Conservation (phyloP, 2,797 vertebrate species). For the Silurus lanzhouensis region DNA sequence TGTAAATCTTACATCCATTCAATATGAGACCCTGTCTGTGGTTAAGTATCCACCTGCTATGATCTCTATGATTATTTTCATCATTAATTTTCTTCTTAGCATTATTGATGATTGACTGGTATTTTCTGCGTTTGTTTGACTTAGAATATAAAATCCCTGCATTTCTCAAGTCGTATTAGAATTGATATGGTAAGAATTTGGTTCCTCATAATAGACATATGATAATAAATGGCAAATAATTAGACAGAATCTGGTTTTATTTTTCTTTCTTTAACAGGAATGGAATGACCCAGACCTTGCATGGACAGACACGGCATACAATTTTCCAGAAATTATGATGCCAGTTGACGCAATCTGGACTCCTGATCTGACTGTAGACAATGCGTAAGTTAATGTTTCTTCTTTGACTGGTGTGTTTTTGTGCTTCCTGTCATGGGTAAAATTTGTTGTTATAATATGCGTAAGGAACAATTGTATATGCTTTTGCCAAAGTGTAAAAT, state of each 20-base stretch:
- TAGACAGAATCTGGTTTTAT: conserved; percentile 6
- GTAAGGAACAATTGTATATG: too few species aligned
- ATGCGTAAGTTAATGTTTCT: conserved; percentile 63
- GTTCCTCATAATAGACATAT: background rate
- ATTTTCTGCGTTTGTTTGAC: background rate
- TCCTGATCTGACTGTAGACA: conserved; percentile 66
- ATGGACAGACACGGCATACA: conserved; percentile 62
- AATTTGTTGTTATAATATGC: background rate
- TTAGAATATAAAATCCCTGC: conserved; percentile 70
- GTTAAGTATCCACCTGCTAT: conserved; percentile 59
- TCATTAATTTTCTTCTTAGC: background rate
- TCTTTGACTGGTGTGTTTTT: background rate
- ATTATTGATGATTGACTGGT: background rate
- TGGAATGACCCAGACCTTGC: conserved; percentile 64
- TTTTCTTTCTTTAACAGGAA: conserved; percentile 45
- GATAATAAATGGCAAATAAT: background rate
- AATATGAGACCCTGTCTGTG: conserved; percentile 71
- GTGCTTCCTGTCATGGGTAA: background rate
- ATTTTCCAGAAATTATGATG: conserved; percentile 54
- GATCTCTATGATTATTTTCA: background rate
- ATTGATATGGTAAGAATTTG: conserved; percentile 60
- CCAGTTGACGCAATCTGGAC: conserved; percentile 71
- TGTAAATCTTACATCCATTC: conserved; percentile 57
- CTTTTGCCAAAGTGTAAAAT: background rate
- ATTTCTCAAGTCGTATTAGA: conserved; percentile 58